Evolutionary conservation across 1,140 invertebrate genomes (phyloP).

Genomic region (Trissolcus basalis): DNA sequence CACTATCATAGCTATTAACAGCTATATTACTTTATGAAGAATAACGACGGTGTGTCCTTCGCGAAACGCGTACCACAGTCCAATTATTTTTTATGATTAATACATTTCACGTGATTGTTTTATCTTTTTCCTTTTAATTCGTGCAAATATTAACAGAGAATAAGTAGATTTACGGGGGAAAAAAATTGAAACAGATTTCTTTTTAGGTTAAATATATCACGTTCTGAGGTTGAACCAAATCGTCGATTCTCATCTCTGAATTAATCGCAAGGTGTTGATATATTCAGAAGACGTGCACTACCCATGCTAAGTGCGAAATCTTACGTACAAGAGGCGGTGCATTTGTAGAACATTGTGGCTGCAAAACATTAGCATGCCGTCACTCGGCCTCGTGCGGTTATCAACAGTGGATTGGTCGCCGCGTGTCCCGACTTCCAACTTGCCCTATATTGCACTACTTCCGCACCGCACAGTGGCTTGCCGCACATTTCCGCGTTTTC

Average conservation of each 20-base stretch:
- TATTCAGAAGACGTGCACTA: slow-evolving; percentile 62
- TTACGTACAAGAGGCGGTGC: slow-evolving; percentile 32
- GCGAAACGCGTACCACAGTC: slow-evolving; percentile 9
- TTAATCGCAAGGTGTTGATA: slow-evolving; percentile 49
- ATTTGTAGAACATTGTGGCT: slow-evolving; percentile 56
- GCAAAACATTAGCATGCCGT: slow-evolving; percentile 66
- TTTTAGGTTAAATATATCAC: no score
- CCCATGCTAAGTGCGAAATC: slow-evolving; percentile 39
- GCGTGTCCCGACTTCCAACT: slow-evolving; percentile 65
- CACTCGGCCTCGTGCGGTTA: slow-evolving; percentile 60
- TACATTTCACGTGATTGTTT: slow-evolving; percentile 15
- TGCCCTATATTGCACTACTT: slow-evolving; percentile 54
- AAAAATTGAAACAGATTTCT: no score
- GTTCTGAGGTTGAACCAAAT: background rate
- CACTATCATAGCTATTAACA: slow-evolving; percentile 58
- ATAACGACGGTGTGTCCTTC: slow-evolving; percentile 48
- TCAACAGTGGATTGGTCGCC: slow-evolving; percentile 65
- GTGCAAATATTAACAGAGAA: no score
- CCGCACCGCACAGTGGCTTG: slow-evolving; percentile 40
- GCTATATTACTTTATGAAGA: slow-evolving; percentile 56
- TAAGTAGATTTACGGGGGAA: no score
- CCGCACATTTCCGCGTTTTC: slow-evolving; percentile 51
- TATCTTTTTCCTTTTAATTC: background rate
- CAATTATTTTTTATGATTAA: slow-evolving; percentile 44
- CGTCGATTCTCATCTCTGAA: slow-evolving; percentile 7